phyloP scores from a whole-genome alignment of 2,888 invertebrate species.

The Cantharis flavilabris region DNA sequence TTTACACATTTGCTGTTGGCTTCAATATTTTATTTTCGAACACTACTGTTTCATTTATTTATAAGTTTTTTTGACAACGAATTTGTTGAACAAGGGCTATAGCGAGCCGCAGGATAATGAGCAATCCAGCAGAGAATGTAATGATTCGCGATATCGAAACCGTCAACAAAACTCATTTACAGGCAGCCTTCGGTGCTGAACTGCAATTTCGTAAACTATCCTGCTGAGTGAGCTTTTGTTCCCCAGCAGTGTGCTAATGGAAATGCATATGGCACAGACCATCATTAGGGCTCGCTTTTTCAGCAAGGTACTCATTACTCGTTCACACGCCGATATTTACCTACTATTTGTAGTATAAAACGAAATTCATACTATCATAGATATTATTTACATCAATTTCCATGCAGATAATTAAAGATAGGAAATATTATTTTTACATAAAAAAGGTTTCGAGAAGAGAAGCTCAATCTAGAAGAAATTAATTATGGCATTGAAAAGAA shows the following conservation, averaged over 20 bases:
- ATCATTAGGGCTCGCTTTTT: neutral
- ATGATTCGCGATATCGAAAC: constrained; percentile 12
- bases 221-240: constrained; percentile 19
- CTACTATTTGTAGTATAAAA: no score
- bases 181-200: constrained; percentile 7
- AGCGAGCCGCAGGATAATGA: neutral
- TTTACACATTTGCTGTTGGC: neutral
- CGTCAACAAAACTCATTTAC: constrained; percentile 20
- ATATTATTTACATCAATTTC: no score
- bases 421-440: no score
- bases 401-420: no score
- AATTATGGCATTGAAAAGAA: no score
- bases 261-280: constrained; percentile 17
- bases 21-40: neutral
- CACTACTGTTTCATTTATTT: neutral
- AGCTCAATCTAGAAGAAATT: no score
- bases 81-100: no score
- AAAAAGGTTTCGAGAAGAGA: no score
- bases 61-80: neutral
- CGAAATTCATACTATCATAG: no score
- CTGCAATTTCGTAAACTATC: constrained; percentile 24
- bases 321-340: no score
- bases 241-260: constrained; percentile 7
- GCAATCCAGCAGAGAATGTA: neutral
- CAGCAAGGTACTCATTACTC: neutral